A percentile compares a stretch with the other conserved stretches of the same genome.
phyloP scores from a whole-genome alignment of 2,113 vertebrate species.

The Holacanthus passer region DNA sequence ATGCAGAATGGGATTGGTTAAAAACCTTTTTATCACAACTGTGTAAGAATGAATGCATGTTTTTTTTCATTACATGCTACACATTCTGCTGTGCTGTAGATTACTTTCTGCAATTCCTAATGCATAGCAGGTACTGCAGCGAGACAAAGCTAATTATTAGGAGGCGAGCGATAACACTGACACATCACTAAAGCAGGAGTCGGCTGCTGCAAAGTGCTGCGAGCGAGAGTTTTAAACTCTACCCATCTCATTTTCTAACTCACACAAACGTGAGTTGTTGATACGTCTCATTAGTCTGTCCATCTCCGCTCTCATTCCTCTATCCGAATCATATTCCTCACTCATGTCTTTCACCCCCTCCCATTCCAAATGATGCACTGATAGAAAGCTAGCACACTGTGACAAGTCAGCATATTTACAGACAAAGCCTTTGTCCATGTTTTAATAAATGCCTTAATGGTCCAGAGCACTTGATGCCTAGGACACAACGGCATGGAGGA shows the following conservation, averaged over 20 bases:
- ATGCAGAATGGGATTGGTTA: constrained; percentile 20
- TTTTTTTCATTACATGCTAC: constrained; percentile 59
- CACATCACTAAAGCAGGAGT: constrained; percentile 66
- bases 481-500: constrained; percentile 8
- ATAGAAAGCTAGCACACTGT: constrained; percentile 54
- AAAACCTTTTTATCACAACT: constrained; percentile 27
- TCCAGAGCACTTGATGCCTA: constrained; percentile 6
- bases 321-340: neutral
- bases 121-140: constrained; percentile 52
- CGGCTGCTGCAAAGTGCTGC: constrained; percentile 55
- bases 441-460: constrained; percentile 54
- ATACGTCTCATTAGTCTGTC: constrained; percentile 75
- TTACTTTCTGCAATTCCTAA: constrained; percentile 53
- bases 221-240: constrained; percentile 55
- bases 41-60: constrained; percentile 11
- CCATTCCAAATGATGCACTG: constrained; percentile 57
- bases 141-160: constrained; percentile 74
- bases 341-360: neutral
- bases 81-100: constrained; percentile 57
- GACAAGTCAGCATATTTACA: constrained; percentile 76
- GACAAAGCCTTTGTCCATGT: constrained; percentile 18
- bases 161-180: constrained; percentile 69
- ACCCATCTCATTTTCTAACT: constrained; percentile 49
- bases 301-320: constrained; percentile 23
- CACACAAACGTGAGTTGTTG: constrained; percentile 58